phyloP scores from a whole-genome alignment of 2,113 vertebrate species.

The Uropsilus gracilis region DNA sequence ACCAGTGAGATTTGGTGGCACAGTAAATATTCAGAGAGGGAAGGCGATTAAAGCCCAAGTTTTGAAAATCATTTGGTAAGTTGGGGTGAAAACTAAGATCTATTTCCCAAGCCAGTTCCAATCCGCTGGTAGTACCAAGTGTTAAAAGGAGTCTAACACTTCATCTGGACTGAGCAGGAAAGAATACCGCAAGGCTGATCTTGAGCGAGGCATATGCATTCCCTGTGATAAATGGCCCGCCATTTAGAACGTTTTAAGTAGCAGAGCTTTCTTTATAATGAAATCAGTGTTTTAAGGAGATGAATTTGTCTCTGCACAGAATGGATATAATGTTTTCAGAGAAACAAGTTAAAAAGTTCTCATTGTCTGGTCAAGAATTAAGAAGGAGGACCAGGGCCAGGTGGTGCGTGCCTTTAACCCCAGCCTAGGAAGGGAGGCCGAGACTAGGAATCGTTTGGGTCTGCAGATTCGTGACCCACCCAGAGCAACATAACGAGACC shows the following conservation, averaged over 20 bases:
- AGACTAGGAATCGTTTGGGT: too few relatives aligned
- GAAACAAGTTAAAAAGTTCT: slow-evolving; percentile 9
- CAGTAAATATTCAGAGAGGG: neutral
- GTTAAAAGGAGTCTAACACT: neutral
- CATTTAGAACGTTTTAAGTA: neutral
- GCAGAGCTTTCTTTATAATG: neutral
- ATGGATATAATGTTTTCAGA: slow-evolving; percentile 7
- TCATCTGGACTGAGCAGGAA: neutral
- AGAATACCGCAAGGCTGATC: neutral
- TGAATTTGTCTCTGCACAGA: neutral
- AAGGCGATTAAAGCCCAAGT: neutral
- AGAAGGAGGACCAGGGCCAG: too few relatives aligned
- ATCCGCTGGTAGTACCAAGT: neutral
- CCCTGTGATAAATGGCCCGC: neutral
- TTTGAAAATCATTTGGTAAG: neutral
- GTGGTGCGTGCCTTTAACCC: too few relatives aligned
- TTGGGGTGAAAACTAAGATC: neutral
- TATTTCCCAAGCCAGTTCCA: neutral
- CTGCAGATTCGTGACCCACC: too few relatives aligned
- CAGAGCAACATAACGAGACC: too few relatives aligned
- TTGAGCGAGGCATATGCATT: neutral
- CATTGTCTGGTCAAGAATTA: neutral
- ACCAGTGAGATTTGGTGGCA: neutral
- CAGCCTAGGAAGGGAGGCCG: too few relatives aligned
- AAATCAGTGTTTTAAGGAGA: slow-evolving; percentile 1